Percentiles rank a stretch among this genome's conserved stretches.
Conservation (phyloP, 2,113 vertebrate species). For the Polypterus senegalus region DNA sequence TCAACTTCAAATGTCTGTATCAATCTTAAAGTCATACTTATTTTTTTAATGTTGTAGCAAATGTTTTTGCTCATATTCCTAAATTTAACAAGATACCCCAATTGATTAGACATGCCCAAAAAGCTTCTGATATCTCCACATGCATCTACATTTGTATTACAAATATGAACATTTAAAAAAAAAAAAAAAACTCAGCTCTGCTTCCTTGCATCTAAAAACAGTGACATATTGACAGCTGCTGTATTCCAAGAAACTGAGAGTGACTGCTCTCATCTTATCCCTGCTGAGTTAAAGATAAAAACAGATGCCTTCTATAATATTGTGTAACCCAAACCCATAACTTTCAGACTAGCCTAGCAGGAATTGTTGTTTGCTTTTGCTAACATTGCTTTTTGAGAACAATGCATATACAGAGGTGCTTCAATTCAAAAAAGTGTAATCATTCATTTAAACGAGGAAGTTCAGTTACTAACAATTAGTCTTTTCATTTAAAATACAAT, state of each 20-base stretch:
- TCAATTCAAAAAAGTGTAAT: neutral
- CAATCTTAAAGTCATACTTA: neutral
- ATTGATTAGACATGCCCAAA: neutral
- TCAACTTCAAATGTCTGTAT: neutral
- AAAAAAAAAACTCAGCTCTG: slow-evolving; percentile 6
- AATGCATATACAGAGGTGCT: neutral
- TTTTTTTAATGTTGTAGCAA: slow-evolving; percentile 2
- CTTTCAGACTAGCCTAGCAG: slow-evolving; percentile 40
- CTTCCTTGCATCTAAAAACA: slow-evolving; percentile 25
- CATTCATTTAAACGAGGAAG: neutral
- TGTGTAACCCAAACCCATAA: slow-evolving; percentile 38
- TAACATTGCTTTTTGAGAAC: neutral
- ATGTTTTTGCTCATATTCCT: slow-evolving; percentile 1
- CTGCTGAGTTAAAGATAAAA: slow-evolving; percentile 35
- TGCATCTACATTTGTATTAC: neutral
- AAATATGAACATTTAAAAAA: neutral
- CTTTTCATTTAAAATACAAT: neutral
- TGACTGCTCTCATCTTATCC: slow-evolving; percentile 32
- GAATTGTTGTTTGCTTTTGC: slow-evolving; percentile 28
- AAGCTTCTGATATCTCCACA: slow-evolving; percentile 1
- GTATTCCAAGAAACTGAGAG: slow-evolving; percentile 25
- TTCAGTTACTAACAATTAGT: neutral
- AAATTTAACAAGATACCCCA: neutral
- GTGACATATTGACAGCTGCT: slow-evolving; percentile 20
- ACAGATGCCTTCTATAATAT: slow-evolving; percentile 39